Evolutionary conservation across 2,113 vertebrate genomes (phyloP).

Genomic region (Microcebus tavaratra): DNA sequence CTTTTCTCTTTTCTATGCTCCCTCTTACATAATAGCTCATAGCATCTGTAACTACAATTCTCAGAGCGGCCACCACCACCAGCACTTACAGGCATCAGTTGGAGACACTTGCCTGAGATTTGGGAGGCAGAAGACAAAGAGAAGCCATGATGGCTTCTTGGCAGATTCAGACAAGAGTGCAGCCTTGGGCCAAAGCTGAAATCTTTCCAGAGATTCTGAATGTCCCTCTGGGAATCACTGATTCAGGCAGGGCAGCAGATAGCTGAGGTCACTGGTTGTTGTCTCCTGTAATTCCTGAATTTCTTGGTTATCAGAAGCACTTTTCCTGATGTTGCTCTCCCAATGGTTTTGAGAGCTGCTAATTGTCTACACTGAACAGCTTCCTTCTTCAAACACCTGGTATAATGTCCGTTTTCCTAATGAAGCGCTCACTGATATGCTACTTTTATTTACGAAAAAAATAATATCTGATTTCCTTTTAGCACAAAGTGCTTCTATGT

Average conservation of each 20-base stretch:
- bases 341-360: background rate
- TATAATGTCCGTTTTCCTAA: background rate
- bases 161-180: background rate
- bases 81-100: background rate
- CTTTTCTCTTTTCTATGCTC: background rate
- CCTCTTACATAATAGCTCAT: background rate
- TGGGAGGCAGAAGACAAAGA: background rate
- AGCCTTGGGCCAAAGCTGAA: background rate
- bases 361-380: background rate
- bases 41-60: background rate
- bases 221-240: accelerated
- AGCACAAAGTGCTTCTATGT: background rate
- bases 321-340: background rate
- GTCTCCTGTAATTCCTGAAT: background rate
- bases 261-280: background rate
- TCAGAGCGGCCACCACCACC: background rate
- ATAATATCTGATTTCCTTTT: background rate
- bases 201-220: background rate
- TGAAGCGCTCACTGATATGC: background rate
- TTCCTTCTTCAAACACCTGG: background rate
- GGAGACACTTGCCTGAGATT: background rate
- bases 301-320: background rate
- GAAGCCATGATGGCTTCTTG: background rate
- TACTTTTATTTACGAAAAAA: background rate
- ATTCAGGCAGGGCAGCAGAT: accelerated